Conservation (phyloP, 2,888 invertebrate genomes). For the Elmis aenea region DNA sequence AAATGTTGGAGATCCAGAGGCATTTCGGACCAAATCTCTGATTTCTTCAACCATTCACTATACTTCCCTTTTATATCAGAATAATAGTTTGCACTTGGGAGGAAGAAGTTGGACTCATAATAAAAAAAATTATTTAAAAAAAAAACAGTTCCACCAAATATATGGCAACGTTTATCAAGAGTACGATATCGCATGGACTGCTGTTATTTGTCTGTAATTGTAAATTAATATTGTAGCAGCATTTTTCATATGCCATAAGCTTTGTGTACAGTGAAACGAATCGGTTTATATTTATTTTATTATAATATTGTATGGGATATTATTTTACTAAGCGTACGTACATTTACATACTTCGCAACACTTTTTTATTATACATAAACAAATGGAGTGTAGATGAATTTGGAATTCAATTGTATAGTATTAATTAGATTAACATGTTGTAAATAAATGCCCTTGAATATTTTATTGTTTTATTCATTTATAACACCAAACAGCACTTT, state of each 20-base stretch:
- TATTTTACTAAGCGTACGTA: slow-evolving; percentile 40
- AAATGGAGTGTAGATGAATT: slow-evolving; percentile 40
- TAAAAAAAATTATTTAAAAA: too few species aligned
- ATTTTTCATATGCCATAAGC: slow-evolving; percentile 13
- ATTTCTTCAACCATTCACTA: slow-evolving; percentile 13
- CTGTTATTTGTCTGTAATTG: too few species aligned
- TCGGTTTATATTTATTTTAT: slow-evolving; percentile 13
- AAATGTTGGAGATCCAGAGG: slow-evolving; percentile 13
- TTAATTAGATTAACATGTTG: slow-evolving; percentile 45
- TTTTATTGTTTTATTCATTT: too few species aligned
- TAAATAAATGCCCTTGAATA: slow-evolving; percentile 42
- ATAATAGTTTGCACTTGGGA: too few species aligned
- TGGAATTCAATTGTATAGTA: slow-evolving; percentile 47
- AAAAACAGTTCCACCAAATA: too few species aligned
- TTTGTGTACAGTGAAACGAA: slow-evolving; percentile 7
- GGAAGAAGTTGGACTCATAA: too few species aligned
- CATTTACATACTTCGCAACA: slow-evolving; percentile 39
- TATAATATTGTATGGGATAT: slow-evolving; percentile 24
- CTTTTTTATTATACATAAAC: too few species aligned
- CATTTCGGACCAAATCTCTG: slow-evolving; percentile 18
- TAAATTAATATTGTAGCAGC: slow-evolving; percentile 7
- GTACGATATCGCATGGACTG: too few species aligned
- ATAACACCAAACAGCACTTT: too few species aligned
- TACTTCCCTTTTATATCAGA: too few species aligned
- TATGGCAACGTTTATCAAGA: too few species aligned